phyloP scores from a whole-genome alignment of 2,113 vertebrate species.

The Misgurnus anguillicaudatus region DNA sequence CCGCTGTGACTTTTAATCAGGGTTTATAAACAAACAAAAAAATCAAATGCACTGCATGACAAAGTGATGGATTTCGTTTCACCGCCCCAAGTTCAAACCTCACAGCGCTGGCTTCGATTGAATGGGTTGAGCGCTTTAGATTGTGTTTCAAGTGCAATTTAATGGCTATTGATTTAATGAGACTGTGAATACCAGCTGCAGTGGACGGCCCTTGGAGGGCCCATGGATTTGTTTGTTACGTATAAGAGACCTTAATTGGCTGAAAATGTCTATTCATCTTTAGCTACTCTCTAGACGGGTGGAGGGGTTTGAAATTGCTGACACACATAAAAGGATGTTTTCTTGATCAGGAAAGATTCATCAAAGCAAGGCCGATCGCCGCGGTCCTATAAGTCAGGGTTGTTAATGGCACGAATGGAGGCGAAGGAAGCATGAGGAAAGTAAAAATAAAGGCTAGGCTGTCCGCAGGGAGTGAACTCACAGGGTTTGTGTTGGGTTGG shows the following conservation, averaged over 20 bases:
- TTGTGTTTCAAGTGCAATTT: conserved; percentile 24
- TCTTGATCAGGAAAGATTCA: conserved; percentile 40
- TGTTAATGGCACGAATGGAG: conserved; percentile 15
- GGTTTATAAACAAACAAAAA: conserved; percentile 16
- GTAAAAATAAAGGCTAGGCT: background rate
- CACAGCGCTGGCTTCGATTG: background rate
- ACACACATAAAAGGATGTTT: conserved; percentile 33
- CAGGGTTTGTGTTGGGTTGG: conserved; percentile 6
- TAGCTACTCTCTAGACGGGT: background rate
- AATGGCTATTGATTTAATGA: conserved; percentile 41
- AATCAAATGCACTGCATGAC: conserved; percentile 14
- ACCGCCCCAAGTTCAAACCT: conserved; percentile 1
- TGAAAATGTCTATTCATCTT: conserved; percentile 35
- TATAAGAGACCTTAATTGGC: conserved; percentile 48
- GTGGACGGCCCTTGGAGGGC: background rate
- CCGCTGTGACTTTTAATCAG: conserved; percentile 11
- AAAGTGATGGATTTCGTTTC: conserved; percentile 23
- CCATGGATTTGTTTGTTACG: background rate
- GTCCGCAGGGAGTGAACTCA: conserved; percentile 1
- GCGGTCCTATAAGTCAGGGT: background rate
- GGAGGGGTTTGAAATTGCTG: conserved; percentile 17
- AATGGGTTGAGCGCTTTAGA: conserved; percentile 21
- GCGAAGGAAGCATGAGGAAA: background rate
- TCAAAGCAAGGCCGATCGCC: conserved; percentile 9
- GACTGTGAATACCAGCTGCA: background rate